These are phyloP conservation scores for Oryctes rhinoceros DNA, from an alignment of 1,140 invertebrate species.

Conservation along the genomic window DNA sequence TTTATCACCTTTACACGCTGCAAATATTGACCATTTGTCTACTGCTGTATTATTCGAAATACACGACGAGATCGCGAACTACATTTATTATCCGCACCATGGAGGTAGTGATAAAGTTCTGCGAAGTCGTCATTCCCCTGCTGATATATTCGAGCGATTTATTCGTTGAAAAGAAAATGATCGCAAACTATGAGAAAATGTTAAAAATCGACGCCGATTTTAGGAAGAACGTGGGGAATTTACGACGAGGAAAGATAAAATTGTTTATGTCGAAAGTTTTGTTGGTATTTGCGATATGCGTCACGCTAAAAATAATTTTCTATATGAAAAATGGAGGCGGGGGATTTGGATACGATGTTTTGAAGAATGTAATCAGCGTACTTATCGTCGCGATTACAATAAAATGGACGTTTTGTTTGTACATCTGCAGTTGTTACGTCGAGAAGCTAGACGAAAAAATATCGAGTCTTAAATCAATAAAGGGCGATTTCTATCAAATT, in stretches of 20 bases:
- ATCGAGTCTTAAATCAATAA: not conserved
- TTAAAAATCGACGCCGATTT: not conserved
- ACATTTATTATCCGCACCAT: not conserved
- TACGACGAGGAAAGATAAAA: not conserved
- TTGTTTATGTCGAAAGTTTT: not conserved
- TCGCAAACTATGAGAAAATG: not conserved
- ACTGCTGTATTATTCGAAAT: not conserved
- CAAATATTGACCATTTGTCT: not conserved
- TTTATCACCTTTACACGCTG: not conserved
- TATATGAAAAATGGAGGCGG: not conserved
- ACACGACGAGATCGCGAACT: not conserved
- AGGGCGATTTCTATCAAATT: not conserved
- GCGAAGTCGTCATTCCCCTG: not conserved
- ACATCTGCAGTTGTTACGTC: not conserved
- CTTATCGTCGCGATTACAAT: not conserved
- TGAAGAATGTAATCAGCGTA: not conserved
- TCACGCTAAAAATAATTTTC: not conserved
- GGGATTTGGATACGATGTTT: not conserved
- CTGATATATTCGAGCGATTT: slow-evolving; percentile 9
- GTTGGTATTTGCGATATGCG: slow-evolving; percentile 7
- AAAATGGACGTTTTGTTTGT: not conserved
- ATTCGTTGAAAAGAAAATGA: not conserved
- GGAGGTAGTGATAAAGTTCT: not conserved
- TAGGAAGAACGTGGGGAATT: not conserved
- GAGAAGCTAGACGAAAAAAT: slow-evolving; percentile 5